These are phyloP conservation scores for Aspidoscelis tigris DNA, from an alignment of 2,113 vertebrate species.

Conservation along the genomic window DNA sequence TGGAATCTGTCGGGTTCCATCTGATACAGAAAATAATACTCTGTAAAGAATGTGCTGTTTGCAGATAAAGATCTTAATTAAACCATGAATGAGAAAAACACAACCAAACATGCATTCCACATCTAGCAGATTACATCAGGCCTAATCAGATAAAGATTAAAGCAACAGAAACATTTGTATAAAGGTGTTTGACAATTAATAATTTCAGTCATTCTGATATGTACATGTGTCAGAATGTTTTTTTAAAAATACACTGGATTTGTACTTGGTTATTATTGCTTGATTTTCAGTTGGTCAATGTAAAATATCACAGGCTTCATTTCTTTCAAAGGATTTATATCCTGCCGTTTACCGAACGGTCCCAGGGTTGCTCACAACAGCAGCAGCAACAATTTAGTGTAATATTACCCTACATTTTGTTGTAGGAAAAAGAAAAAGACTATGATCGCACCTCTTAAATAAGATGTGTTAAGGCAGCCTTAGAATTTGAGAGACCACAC, in stretches of 20 bases:
- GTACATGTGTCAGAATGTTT: neutral
- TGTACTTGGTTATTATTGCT: neutral
- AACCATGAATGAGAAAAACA: neutral
- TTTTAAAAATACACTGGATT: neutral
- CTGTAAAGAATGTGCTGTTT: slow-evolving; percentile 13
- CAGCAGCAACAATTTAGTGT: too few species aligned
- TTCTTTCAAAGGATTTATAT: too few species aligned
- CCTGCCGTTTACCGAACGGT: too few species aligned
- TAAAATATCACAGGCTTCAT: neutral
- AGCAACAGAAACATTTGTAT: neutral
- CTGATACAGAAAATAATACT: slow-evolving; percentile 55
- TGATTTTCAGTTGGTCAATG: neutral
- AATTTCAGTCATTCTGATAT: neutral
- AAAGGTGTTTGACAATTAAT: neutral
- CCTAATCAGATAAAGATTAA: neutral
- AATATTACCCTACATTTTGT: neutral
- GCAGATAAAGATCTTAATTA: neutral
- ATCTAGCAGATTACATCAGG: neutral
- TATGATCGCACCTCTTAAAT: too few species aligned
- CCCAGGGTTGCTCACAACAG: too few species aligned
- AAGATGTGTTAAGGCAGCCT: too few species aligned
- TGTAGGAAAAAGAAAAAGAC: too few species aligned
- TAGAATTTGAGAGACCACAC: too few species aligned
- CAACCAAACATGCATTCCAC: neutral
- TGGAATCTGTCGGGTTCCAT: slow-evolving; percentile 68